Conservation (phyloP, 1,140 invertebrate genomes). For the Cotesia glomerata region DNA sequence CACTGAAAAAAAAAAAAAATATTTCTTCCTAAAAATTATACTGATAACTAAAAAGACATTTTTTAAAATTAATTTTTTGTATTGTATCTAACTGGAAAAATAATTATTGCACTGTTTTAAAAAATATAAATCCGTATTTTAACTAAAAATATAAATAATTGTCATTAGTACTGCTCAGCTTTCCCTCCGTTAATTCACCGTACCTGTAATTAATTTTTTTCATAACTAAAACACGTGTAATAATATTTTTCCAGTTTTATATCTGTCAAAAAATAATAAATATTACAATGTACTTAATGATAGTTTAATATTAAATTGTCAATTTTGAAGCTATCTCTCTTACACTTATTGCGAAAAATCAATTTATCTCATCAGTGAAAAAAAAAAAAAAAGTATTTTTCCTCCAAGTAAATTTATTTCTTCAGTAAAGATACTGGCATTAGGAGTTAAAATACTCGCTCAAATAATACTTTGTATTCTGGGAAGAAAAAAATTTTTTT, state of each 20-base stretch:
- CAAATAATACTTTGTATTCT: too few species aligned
- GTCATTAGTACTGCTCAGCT: constrained; percentile 38
- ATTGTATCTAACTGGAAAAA: constrained; percentile 53
- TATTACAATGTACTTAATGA: too few species aligned
- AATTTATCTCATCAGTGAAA: constrained; percentile 27
- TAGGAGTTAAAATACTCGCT: too few species aligned
- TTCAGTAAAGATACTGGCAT: too few species aligned
- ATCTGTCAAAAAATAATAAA: constrained; percentile 23
- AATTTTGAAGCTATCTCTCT: constrained; percentile 35
- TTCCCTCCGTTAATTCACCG: constrained; percentile 36
- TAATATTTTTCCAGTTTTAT: constrained; percentile 60
- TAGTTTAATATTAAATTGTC: constrained; percentile 26
- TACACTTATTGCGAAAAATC: constrained; percentile 29
- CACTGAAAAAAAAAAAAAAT: background rate
- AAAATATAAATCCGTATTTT: too few species aligned
- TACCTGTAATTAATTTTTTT: constrained; percentile 49
- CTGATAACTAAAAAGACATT: too few species aligned
- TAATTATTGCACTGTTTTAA: constrained; percentile 58
- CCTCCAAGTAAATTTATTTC: too few species aligned
- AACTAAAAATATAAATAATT: background rate
- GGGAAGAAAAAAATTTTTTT: too few species aligned
- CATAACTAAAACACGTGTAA: constrained; percentile 45
- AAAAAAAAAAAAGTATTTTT: too few species aligned
- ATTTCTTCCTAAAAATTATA: too few species aligned
- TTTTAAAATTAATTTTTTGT: too few species aligned